Conservation (phyloP, 2,888 invertebrate species). For the Asteroscopus sphinx region DNA sequence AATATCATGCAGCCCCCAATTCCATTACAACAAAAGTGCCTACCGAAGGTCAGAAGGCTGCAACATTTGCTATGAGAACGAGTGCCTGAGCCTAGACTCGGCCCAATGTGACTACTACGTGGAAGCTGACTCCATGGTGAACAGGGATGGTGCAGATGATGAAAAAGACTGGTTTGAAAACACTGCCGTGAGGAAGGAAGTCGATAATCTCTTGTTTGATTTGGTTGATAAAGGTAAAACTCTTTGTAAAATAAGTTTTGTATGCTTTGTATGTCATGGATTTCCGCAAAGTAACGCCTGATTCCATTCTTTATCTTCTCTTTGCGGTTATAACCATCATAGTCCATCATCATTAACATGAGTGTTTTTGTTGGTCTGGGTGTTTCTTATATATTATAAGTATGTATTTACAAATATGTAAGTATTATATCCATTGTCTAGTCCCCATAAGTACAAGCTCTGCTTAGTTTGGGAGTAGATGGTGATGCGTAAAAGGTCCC, state of each 20-base stretch:
- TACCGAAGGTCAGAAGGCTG: conserved; percentile 58
- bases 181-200: conserved; percentile 34
- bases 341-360: no score
- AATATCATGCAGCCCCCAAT: conserved; percentile 22
- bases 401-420: no score
- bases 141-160: conserved; percentile 30
- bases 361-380: no score
- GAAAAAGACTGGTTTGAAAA: conserved; percentile 7
- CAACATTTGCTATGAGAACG: conserved; percentile 66
- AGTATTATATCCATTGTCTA: no score
- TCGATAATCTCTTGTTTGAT: conserved; percentile 65
- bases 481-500: no score
- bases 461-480: no score
- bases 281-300: no score
- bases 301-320: no score
- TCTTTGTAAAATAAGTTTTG: not conserved
- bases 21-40: conserved; percentile 21
- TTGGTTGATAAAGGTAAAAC: conserved; percentile 66
- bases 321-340: no score
- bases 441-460: no score
- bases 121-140: conserved; percentile 54
- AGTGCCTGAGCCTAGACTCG: conserved; percentile 64
- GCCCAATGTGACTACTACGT: conserved; percentile 69
- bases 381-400: no score
- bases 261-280: not conserved